Evolutionary conservation across 2,113 vertebrate genomes (phyloP).

Genomic region (Salvelinus alpinus): DNA sequence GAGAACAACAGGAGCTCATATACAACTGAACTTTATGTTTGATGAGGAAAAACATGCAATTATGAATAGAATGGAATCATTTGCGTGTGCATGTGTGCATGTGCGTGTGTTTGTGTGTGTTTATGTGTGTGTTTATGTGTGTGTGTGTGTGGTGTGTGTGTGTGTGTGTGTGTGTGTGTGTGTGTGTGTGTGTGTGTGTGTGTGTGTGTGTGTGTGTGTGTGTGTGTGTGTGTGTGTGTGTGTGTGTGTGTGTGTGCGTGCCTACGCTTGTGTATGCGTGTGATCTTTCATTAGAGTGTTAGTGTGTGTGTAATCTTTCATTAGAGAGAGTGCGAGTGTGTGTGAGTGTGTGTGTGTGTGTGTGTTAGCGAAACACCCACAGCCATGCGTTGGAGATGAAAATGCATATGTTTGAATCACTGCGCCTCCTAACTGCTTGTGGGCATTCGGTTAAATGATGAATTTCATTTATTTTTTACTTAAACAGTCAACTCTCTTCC

Average conservation of each 20-base stretch:
- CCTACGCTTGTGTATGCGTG: too few relatives aligned
- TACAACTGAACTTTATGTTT: slow-evolving; percentile 30
- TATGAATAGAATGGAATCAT: slow-evolving; percentile 50
- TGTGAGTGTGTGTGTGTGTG: background rate
- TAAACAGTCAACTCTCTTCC: slow-evolving; percentile 31
- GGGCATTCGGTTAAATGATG: slow-evolving; percentile 73
- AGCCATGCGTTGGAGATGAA: slow-evolving; percentile 51
- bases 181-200: background rate
- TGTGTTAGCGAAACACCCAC: slow-evolving; percentile 42
- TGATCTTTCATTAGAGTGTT: background rate
- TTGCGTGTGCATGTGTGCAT: background rate
- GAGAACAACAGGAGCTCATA: too few relatives aligned
- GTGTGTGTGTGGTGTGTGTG: background rate
- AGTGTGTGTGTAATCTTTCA: slow-evolving; percentile 12
- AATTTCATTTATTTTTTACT: slow-evolving; percentile 54
- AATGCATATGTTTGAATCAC: slow-evolving; percentile 54
- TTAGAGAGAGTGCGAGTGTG: slow-evolving; percentile 2
- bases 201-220: background rate
- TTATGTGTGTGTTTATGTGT: background rate
- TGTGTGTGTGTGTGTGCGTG: background rate
- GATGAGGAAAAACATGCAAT: slow-evolving; percentile 55
- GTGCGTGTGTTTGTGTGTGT: background rate
- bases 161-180: background rate
- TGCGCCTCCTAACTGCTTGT: slow-evolving; percentile 58
- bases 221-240: slow-evolving; percentile 2